Base-by-base conservation (phyloP, 2,113 vertebrate species). In the Ceuthmochares aereus region DNA sequence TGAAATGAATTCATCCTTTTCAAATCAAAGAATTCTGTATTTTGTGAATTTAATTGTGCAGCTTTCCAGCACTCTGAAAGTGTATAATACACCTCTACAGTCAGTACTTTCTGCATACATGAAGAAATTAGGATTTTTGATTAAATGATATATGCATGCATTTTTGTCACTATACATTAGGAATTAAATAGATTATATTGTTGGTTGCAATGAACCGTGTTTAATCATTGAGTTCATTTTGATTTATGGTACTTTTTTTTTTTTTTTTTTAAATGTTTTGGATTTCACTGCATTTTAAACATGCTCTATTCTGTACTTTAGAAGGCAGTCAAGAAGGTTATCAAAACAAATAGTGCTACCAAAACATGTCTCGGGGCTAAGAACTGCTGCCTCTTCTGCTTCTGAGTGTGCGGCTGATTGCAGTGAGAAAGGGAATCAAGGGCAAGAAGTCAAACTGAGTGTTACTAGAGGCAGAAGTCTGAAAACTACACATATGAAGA, bases 281-380 rank as follows among this genome's bases (percentile, higher is more conserved):
- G 19, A 66, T 40, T 69, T 84, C 1, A 11, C 16, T 90, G 7
- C 6, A 56, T 51, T 94, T 78, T 55, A 51, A 89, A 74, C 8
- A 17, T 82, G 14, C 67, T 85, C 91, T 97, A 67, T 97, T 90
- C 60, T 97, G 51, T 91, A 72, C 84, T 67, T 84, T 77, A 87
- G 80, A 97, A 97, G 55, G 43, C 82, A 70, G 56, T 77, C 55
- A 67, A 89, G 94, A 79, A 97, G 92, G 40, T 67, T 67, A 20
- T 86, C 94, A 26, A 97, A 97, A 84, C 36, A 64, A 76, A 69
- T 55, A 74, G 22, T 8, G 1, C 60, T 90, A 73, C 67, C 89
- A 88, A 86, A 98, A 93, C 90, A 42, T n/a, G 98, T 97, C 55
- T 96, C 78, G 26, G 97, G 98, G n/a, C 75, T 47, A 90, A 95